Evolutionary conservation across 1,140 invertebrate species (phyloP).

Genomic region (Drosophila seguyi): DNA sequence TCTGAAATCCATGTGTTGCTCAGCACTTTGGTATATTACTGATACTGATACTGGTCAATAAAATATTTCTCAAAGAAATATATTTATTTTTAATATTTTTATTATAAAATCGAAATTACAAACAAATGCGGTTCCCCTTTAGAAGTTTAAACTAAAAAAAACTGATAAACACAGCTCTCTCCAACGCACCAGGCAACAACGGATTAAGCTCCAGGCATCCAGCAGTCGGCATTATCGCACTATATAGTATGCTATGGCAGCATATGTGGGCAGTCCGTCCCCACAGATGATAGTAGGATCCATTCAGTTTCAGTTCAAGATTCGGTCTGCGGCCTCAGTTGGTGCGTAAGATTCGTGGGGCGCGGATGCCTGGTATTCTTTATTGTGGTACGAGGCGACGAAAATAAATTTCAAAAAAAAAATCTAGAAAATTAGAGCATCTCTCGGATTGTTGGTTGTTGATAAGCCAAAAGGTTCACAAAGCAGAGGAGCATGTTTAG

Average conservation of each 20-base stretch:
- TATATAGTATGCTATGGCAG: slow-evolving; percentile 23
- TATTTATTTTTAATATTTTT: background rate
- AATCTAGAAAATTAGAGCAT: slow-evolving; percentile 45
- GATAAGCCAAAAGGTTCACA: slow-evolving; percentile 33
- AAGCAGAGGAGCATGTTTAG: slow-evolving; percentile 18
- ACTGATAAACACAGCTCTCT: slow-evolving; percentile 55
- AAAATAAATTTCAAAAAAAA: slow-evolving; percentile 36
- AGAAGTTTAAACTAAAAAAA: background rate
- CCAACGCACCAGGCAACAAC: slow-evolving; percentile 71
- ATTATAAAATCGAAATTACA: no score
- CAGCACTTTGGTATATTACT: no score
- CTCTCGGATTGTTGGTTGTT: slow-evolving; percentile 8
- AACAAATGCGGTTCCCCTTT: background rate
- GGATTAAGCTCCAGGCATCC: slow-evolving; percentile 45
- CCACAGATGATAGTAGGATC: slow-evolving; percentile 30
- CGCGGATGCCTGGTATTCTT: slow-evolving; percentile 43
- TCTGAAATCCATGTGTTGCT: no score
- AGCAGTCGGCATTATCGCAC: slow-evolving; percentile 53
- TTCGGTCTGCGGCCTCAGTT: slow-evolving; percentile 54
- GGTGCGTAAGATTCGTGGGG: slow-evolving; percentile 73
- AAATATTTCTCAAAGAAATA: background rate
- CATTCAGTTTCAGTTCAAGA: slow-evolving; percentile 44
- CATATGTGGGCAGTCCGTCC: slow-evolving; percentile 29
- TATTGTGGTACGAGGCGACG: slow-evolving; percentile 24
- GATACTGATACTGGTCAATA: no score